phyloP scores from a whole-genome alignment of 2,888 invertebrate genomes.

The Andrena minutula region DNA sequence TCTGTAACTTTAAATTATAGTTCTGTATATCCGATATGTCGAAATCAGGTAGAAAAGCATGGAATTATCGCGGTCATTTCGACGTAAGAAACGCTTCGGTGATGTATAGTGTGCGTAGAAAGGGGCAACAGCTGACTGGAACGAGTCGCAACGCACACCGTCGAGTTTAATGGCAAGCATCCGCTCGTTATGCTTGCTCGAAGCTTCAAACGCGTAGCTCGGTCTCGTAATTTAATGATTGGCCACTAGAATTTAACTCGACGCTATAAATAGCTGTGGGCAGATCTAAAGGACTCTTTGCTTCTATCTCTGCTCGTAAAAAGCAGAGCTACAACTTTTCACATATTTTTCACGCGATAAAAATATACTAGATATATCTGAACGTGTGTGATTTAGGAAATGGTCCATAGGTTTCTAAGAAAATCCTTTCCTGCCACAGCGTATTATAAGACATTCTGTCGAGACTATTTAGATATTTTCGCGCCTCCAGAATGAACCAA shows the following conservation, averaged over 20 bases:
- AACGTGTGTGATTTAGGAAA: too few relatives aligned
- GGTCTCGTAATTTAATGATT: background rate
- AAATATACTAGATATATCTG: too few relatives aligned
- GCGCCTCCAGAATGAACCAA: too few relatives aligned
- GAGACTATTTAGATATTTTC: too few relatives aligned
- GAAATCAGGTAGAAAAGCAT: background rate
- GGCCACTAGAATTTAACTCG: background rate
- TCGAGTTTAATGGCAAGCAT: slow-evolving; percentile 41
- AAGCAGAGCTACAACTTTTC: background rate
- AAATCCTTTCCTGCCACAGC: too few relatives aligned
- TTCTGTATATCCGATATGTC: background rate
- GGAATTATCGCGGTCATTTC: background rate
- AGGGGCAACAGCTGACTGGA: slow-evolving; percentile 56
- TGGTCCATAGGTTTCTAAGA: too few relatives aligned
- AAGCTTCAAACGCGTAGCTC: background rate
- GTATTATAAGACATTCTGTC: too few relatives aligned
- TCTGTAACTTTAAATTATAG: background rate
- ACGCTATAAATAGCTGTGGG: background rate
- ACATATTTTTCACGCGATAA: background rate
- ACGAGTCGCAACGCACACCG: slow-evolving; percentile 7
- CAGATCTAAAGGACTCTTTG: background rate
- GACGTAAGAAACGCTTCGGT: background rate
- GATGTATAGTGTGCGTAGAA: background rate
- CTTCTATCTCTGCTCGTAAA: background rate
- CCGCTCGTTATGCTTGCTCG: slow-evolving; percentile 20